Conservation (phyloP, 2,888 invertebrate species). For the Beris morrisii region DNA sequence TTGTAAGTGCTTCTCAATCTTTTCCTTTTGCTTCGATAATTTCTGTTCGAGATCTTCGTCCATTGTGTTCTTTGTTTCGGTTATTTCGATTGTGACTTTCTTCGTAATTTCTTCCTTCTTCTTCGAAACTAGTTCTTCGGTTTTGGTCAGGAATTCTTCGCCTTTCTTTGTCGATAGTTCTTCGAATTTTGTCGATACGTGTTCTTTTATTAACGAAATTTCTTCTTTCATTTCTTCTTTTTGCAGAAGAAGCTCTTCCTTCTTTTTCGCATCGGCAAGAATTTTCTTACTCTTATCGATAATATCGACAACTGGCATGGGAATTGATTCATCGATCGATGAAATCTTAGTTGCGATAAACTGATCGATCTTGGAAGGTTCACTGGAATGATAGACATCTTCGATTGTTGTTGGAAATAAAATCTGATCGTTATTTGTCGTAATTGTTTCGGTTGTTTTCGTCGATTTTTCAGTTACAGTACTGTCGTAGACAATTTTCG, state of each 20-base stretch:
- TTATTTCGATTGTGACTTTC: slow-evolving; percentile 24
- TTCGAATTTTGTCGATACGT: too few relatives aligned
- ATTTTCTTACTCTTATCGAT: slow-evolving; percentile 7
- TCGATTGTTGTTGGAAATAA: too few relatives aligned
- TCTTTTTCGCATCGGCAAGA: background rate
- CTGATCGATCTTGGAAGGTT: too few relatives aligned
- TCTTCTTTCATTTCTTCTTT: background rate
- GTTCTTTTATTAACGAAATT: background rate
- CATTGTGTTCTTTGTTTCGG: slow-evolving; percentile 4
- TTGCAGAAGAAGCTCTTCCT: background rate
- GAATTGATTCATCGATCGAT: background rate
- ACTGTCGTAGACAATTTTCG: slow-evolving; percentile 45
- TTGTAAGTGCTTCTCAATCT: slow-evolving; percentile 36
- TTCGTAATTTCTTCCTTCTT: slow-evolving; percentile 5
- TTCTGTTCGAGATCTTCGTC: slow-evolving; percentile 40
- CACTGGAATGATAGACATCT: too few relatives aligned
- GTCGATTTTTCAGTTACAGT: slow-evolving; percentile 38
- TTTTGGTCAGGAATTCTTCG: slow-evolving; percentile 1
- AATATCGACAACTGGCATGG: slow-evolving; percentile 10
- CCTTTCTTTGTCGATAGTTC: slow-evolving; percentile 31
- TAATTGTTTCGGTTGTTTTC: slow-evolving; percentile 15
- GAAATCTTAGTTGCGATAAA: background rate
- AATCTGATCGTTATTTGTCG: slow-evolving; percentile 3
- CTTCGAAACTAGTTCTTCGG: background rate
- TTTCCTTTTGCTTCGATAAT: slow-evolving; percentile 39